Percentiles rank a stretch among this genome's conserved stretches.
These are phyloP conservation scores for Griposia aprilina DNA, from an alignment of 2,888 invertebrate species.

Conservation along the genomic window DNA sequence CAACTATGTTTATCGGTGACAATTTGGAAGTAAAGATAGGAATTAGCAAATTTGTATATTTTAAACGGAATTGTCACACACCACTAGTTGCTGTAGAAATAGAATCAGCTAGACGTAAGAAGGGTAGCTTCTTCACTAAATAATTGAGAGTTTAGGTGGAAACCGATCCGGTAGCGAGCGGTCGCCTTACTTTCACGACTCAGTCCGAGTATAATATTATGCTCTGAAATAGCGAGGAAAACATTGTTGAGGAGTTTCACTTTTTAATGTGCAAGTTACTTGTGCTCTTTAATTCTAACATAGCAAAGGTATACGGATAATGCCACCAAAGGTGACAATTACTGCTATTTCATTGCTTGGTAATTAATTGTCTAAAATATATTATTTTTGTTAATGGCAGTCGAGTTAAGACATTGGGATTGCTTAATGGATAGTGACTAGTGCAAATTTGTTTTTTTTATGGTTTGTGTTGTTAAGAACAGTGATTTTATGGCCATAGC, in stretches of 20 bases:
- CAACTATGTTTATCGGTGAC: conserved; percentile 59
- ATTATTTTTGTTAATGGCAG: conserved; percentile 72
- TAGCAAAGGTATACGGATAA: conserved; percentile 87
- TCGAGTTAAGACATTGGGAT: conserved; percentile 69
- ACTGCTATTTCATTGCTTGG: conserved; percentile 77
- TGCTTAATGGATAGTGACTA: conserved; percentile 73
- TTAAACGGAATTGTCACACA: conserved; percentile 55
- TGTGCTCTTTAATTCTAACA: conserved; percentile 82
- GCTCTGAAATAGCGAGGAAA: conserved; percentile 66
- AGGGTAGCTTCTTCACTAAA: conserved; percentile 77
- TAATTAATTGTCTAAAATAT: conserved; percentile 66
- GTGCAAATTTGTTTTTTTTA: conserved; percentile 75
- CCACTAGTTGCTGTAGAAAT: conserved; percentile 63
- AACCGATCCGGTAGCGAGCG: conserved; percentile 42
- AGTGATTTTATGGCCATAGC: conserved; percentile 72
- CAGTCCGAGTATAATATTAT: conserved; percentile 38
- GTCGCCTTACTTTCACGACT: conserved; percentile 41
- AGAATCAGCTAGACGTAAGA: conserved; percentile 73
- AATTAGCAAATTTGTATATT: conserved; percentile 63
- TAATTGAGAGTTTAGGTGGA: conserved; percentile 49
- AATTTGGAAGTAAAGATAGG: conserved; percentile 50
- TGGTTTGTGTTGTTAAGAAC: conserved; percentile 76
- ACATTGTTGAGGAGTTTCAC: conserved; percentile 72
- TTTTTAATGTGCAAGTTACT: conserved; percentile 76
- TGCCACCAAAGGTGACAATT: conserved; percentile 84